Evolutionary conservation across 2,113 vertebrate genomes (phyloP), one percentile per base, ranked within the genome.

Genomic region (Telmatochromis sp.): DNA sequence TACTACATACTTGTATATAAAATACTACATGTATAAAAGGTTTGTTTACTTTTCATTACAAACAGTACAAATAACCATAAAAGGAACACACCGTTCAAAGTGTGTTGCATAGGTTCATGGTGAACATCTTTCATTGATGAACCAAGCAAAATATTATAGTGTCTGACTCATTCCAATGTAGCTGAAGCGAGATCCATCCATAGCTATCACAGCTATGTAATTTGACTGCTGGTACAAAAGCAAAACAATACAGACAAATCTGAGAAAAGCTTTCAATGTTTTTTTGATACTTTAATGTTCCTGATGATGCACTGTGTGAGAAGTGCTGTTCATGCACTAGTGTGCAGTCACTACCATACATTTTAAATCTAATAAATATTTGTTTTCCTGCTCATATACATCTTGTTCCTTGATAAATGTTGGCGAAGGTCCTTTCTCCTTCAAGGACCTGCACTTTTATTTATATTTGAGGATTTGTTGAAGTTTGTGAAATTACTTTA

Each of bases 201-300:
- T 15, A 45, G 65, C 21, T 17, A 45, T 73, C 40, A 73, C 40
- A 75, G 0, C 31, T 31, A 3, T 11, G 21, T 73, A 26, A 17
- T 45, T 45, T 26, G 21, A 73, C 68, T 45, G 68, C 9, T 45
- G 40, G 0, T 17, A 17, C 40, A 73, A 45, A 73, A 45, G 0
- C 37, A 26, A 37, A 73, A 6, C 0, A 45, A 40, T 26, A 45
- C 1, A 73, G 68, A 73, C 68, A 73, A 45, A 73, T 73, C 9
- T 45, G 21, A 75, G 42, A 47, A 26, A 75, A 75, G 40, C 68
- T 47, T 75, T 26, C 0, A 19, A 63, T 63, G 1, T 7, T 63
- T 63, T 63, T 63, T 63, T 35, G 9, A 73, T 17, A 15, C 3
- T 47, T 47, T 73, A 73, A 75, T 19, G 21, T 28, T 10, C 23